These are phyloP conservation scores for Philaenus spumarius DNA, from an alignment of 1,140 invertebrate species.

Conservation along the genomic window DNA sequence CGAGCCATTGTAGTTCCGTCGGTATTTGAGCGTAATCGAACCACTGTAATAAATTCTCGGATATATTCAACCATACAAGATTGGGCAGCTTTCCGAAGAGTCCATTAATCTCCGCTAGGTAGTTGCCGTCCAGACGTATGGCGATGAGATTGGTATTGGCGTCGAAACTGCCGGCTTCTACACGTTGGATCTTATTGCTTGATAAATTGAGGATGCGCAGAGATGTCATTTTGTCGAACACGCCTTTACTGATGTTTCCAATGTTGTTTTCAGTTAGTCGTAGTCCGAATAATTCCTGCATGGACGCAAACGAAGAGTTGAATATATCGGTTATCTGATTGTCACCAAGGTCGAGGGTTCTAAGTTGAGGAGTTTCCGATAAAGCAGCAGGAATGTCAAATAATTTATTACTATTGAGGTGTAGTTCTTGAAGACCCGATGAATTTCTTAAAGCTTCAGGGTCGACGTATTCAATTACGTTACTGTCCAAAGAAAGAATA, in stretches of 20 bases:
- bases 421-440: slow-evolving; percentile 76
- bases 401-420: slow-evolving; percentile 82
- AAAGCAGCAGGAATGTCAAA: slow-evolving; percentile 77
- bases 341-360: slow-evolving; percentile 81
- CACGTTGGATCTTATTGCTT: slow-evolving; percentile 74
- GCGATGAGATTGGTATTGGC: slow-evolving; percentile 76
- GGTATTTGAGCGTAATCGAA: slow-evolving; percentile 91
- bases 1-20: slow-evolving; percentile 79
- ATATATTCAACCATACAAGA: slow-evolving; percentile 86
- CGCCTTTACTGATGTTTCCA: slow-evolving; percentile 73
- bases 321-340: slow-evolving; percentile 78
- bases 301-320: slow-evolving; percentile 70
- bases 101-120: slow-evolving; percentile 73
- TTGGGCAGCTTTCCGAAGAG: slow-evolving; percentile 80
- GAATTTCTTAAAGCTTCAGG: slow-evolving; percentile 75
- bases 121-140: slow-evolving; percentile 81
- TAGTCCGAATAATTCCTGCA: slow-evolving; percentile 76
- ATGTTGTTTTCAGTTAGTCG: slow-evolving; percentile 83
- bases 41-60: slow-evolving; percentile 79
- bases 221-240: slow-evolving; percentile 74
- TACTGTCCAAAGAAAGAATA: slow-evolving; percentile 76
- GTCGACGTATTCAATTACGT: slow-evolving; percentile 69
- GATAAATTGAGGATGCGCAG: slow-evolving; percentile 84
- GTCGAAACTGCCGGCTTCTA: slow-evolving; percentile 81
- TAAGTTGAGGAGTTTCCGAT: slow-evolving; percentile 67